Conservation (phyloP, 2,888 invertebrate genomes). For the Caenorhabditis sp. region DNA sequence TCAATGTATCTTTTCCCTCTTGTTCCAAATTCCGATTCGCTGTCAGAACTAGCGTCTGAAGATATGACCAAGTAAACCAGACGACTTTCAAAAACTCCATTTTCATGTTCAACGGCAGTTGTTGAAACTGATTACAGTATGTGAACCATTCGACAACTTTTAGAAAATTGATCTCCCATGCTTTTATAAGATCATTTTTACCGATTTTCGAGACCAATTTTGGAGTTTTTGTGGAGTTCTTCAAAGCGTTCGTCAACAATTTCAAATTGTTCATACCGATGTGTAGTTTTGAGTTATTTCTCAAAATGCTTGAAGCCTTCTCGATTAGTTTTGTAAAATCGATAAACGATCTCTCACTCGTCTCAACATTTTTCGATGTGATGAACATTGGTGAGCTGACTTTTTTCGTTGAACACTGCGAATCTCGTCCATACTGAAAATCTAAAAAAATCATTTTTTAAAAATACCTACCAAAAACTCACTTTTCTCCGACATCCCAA, state of each 20-base stretch:
- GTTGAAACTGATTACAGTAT: background rate
- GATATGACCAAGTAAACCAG: background rate
- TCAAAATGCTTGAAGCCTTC: background rate
- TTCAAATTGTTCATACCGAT: background rate
- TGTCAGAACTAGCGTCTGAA: background rate
- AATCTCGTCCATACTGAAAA: too few species aligned
- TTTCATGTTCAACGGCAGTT: background rate
- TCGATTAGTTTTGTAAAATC: background rate
- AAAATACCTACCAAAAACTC: too few species aligned
- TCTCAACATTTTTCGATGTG: too few species aligned
- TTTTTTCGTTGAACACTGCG: too few species aligned
- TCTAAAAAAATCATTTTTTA: too few species aligned
- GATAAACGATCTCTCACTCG: background rate
- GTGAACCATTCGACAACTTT: constrained; percentile 7
- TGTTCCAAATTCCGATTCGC: background rate
- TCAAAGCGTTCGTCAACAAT: background rate
- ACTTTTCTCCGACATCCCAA: too few species aligned
- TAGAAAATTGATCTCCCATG: constrained; percentile 1
- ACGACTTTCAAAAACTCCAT: background rate
- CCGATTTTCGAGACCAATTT: background rate
- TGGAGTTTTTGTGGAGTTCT: background rate
- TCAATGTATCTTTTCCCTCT: background rate
- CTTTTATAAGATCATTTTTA: background rate
- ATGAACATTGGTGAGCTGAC: too few species aligned
- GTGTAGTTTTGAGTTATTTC: background rate